Conservation (phyloP, 2,797 vertebrate species). For the Channa striata region DNA sequence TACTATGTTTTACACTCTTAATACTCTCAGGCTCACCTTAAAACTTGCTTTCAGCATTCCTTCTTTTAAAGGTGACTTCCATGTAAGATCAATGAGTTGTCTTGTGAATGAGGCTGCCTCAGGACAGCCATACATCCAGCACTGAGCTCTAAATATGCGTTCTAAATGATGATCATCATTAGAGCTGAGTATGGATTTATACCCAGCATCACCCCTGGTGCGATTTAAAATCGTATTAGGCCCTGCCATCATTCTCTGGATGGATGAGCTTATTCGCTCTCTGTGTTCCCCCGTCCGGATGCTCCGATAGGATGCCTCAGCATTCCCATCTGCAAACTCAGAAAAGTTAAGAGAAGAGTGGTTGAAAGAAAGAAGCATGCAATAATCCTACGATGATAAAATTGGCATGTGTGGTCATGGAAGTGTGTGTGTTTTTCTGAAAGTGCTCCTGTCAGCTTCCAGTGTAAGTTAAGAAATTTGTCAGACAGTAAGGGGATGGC, state of each 20-base stretch:
- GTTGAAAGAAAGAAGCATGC: conserved; percentile 22
- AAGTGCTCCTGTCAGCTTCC: conserved; percentile 69
- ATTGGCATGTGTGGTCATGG: conserved; percentile 48
- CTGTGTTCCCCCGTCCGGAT: conserved; percentile 58
- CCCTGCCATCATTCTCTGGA: conserved; percentile 75
- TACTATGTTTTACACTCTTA: background rate
- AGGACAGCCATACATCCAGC: conserved; percentile 71
- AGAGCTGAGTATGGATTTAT: conserved; percentile 75
- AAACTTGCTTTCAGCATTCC: conserved; percentile 35
- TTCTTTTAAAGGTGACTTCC: conserved; percentile 72
- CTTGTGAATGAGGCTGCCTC: conserved; percentile 65
- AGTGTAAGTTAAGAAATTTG: conserved; percentile 52
- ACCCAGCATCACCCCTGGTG: conserved; percentile 68
- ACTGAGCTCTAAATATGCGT: conserved; percentile 72
- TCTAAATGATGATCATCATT: conserved; percentile 80
- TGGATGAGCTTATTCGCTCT: conserved; percentile 72
- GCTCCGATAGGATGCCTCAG: conserved; percentile 68
- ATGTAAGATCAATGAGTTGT: conserved; percentile 72
- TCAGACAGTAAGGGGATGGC: conserved; percentile 40
- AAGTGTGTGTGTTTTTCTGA: conserved; percentile 22
- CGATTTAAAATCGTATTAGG: conserved; percentile 77
- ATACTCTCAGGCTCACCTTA: conserved; percentile 32
- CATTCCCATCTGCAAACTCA: conserved; percentile 65
- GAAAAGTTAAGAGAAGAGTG: conserved; percentile 49
- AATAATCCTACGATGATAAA: conserved; percentile 68